Evolutionary conservation across 1,140 invertebrate species (phyloP).

Genomic region (Drosophila sp.): DNA sequence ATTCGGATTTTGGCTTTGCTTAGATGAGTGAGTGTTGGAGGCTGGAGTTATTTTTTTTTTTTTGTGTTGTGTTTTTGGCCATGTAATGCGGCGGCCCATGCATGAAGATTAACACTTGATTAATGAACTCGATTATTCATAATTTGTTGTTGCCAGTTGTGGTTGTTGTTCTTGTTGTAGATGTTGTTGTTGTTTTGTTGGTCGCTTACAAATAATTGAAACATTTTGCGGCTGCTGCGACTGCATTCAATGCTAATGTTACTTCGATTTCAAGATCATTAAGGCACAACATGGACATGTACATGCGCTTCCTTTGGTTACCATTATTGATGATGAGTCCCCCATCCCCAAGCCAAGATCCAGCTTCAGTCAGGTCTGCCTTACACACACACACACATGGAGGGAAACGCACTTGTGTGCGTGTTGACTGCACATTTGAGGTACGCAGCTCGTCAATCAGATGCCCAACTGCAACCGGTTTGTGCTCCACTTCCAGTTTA

Average conservation of each 20-base stretch:
- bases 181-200: conserved; percentile 18
- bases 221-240: conserved; percentile 60
- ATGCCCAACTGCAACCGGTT: conserved; percentile 73
- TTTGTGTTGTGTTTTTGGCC: conserved; percentile 35
- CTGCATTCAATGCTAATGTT: conserved; percentile 72
- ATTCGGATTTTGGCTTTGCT: conserved; percentile 53
- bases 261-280: conserved; percentile 77
- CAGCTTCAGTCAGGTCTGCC: background rate
- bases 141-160: conserved; percentile 61
- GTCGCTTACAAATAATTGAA: conserved; percentile 67
- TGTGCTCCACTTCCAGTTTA: conserved; percentile 59
- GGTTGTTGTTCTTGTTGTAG: conserved; percentile 16
- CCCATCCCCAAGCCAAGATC: background rate
- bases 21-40: conserved; percentile 11
- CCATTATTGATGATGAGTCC: conserved; percentile 67
- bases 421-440: conserved; percentile 63
- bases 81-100: conserved; percentile 51
- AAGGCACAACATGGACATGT: conserved; percentile 67
- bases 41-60: conserved; percentile 33
- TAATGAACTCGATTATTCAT: conserved; percentile 77
- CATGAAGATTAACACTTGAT: conserved; percentile 73
- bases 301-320: conserved; percentile 75
- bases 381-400: conserved; percentile 11
- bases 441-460: conserved; percentile 79
- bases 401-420: conserved; percentile 60